A percentile compares a stretch with the other conserved stretches of the same genome.
These are phyloP conservation scores for Corythucha ciliata DNA, from an alignment of 2,888 invertebrate species.

Conservation along the genomic window DNA sequence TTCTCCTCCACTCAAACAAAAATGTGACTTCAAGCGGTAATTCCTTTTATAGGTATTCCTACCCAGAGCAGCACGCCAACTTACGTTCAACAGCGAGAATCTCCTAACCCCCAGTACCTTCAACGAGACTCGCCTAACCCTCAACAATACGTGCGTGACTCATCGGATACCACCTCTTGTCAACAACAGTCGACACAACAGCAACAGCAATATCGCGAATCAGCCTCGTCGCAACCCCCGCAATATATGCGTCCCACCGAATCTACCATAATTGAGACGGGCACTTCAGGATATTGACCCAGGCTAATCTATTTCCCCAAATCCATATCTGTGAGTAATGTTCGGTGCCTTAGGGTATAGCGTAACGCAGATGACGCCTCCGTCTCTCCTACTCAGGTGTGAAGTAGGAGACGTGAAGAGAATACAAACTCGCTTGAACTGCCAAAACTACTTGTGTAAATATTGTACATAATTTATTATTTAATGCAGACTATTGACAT, in stretches of 20 bases:
- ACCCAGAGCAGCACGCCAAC: slow-evolving; percentile 11
- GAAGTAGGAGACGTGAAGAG: no score
- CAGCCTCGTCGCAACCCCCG: slow-evolving; percentile 7
- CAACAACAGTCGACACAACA: slow-evolving; percentile 21
- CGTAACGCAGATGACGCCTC: slow-evolving; percentile 17
- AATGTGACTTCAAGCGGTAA: not conserved
- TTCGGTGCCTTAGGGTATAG: slow-evolving; percentile 32
- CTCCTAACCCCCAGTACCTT: slow-evolving; percentile 24
- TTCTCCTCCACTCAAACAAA: not conserved
- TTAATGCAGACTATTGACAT: no score
- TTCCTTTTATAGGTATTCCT: slow-evolving; percentile 13
- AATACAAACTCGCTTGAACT: no score
- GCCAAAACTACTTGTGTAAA: no score
- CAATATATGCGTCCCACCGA: slow-evolving; percentile 18
- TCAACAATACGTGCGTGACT: slow-evolving; percentile 25
- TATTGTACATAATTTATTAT: no score
- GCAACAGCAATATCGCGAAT: slow-evolving; percentile 9
- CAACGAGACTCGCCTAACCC: slow-evolving; percentile 24
- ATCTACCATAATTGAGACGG: no score
- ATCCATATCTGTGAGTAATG: slow-evolving; percentile 31
- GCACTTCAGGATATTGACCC: slow-evolving; percentile 32
- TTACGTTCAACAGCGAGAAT: slow-evolving; percentile 23
- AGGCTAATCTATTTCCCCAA: slow-evolving; percentile 28
- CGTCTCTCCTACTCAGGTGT: no score
- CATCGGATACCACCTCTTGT: no score